Conservation (phyloP, 2,797 vertebrate species). For the Podarcis siculus region DNA sequence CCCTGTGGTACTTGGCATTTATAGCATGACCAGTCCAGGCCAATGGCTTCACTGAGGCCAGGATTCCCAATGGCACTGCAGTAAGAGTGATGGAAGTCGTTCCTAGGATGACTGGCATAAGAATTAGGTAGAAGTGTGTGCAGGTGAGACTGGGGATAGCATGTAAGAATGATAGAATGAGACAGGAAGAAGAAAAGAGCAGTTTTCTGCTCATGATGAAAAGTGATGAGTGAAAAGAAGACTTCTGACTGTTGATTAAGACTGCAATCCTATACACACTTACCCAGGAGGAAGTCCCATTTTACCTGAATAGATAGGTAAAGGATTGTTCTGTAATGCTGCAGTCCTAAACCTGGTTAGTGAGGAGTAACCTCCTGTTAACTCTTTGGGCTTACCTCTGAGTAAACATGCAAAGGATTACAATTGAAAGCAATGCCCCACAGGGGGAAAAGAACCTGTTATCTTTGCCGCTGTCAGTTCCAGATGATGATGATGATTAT, state of each 20-base stretch:
- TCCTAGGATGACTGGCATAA: not conserved
- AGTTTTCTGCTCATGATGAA: not conserved
- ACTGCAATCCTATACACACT: not conserved
- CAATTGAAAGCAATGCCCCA: not conserved
- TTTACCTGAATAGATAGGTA: too few species aligned
- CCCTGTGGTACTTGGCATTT: not conserved
- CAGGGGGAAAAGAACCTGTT: not conserved
- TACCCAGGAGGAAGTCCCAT: too few species aligned
- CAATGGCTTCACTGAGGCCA: not conserved
- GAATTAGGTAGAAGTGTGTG: not conserved
- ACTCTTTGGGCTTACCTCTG: not conserved
- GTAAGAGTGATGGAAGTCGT: not conserved
- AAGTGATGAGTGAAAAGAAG: not conserved
- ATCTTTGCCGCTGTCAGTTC: too few species aligned
- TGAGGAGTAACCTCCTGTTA: not conserved
- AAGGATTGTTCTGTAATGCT: not conserved
- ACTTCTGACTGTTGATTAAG: not conserved
- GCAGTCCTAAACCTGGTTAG: not conserved
- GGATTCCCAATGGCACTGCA: not conserved
- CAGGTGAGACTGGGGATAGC: not conserved
- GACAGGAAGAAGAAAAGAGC: too few species aligned
- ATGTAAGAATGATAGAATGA: not conserved
- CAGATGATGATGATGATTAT: not conserved
- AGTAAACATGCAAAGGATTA: not conserved
- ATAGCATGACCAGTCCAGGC: not conserved